Evolutionary conservation across 1,140 invertebrate species (phyloP).

Genomic region (Cylas formicarius): DNA sequence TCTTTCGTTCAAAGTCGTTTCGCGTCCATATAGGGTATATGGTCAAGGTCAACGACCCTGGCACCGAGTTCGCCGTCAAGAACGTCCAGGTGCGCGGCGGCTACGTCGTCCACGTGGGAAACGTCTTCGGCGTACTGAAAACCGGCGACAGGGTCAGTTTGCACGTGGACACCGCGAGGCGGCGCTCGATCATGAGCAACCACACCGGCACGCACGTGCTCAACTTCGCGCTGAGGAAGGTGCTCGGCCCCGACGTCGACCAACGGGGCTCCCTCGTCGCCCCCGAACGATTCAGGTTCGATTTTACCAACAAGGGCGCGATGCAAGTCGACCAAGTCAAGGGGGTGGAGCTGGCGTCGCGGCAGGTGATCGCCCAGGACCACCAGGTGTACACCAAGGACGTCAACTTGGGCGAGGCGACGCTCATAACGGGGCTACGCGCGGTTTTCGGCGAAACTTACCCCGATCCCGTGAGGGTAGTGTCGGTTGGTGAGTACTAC

Average conservation of each 20-base stretch:
- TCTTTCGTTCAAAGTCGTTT: too few relatives aligned
- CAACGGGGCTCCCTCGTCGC: conserved; percentile 98
- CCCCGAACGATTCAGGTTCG: conserved; percentile 86
- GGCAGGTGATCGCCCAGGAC: conserved; percentile 72
- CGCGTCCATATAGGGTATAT: conserved; percentile 54
- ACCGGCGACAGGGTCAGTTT: conserved; percentile 82
- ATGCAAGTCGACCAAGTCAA: conserved; percentile 84
- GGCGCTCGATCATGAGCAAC: conserved; percentile 93
- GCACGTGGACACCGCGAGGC: conserved; percentile 74
- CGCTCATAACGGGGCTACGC: conserved; percentile 87
- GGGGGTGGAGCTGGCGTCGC: conserved; percentile 71
- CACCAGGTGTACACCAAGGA: conserved; percentile 86
- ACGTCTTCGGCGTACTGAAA: conserved; percentile 73
- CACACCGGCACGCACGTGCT: conserved; percentile 98
- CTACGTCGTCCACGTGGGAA: conserved; percentile 90
- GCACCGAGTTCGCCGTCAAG: conserved; percentile 85
- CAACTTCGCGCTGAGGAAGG: conserved; percentile 87
- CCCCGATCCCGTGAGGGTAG: conserved; percentile 96
- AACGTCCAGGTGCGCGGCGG: conserved; percentile 95
- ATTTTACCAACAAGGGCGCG: conserved; percentile 93
- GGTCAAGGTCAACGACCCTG: conserved; percentile 77
- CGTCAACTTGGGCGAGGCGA: conserved; percentile 74
- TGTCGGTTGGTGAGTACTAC: conserved; percentile 69
- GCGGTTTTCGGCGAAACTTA: conserved; percentile 99
- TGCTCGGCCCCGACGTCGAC: conserved; percentile 85